Conservation (phyloP, 35 echinoderm and acorn worm species). For the Hemicentrotus pulcherrimus region DNA sequence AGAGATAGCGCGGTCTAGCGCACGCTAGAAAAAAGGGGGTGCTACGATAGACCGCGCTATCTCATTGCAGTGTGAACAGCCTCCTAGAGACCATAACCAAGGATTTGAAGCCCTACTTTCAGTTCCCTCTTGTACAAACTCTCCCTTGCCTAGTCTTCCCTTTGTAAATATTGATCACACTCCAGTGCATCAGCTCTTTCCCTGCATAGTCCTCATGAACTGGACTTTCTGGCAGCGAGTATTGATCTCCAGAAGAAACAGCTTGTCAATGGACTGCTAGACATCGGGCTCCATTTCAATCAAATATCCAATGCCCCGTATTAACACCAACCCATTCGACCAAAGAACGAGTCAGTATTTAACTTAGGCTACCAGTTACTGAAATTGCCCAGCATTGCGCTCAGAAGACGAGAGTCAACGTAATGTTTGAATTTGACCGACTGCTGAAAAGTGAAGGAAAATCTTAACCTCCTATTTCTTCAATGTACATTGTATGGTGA, state of each 20-base stretch:
- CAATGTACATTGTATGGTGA: no score
- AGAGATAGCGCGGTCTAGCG: no score
- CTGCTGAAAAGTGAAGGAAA: no score
- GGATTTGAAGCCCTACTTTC: neutral
- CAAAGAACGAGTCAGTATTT: neutral
- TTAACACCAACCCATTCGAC: neutral
- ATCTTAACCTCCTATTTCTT: no score
- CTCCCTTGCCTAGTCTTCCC: neutral
- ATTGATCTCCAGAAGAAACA: slow-evolving; percentile 20
- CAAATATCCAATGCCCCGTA: neutral
- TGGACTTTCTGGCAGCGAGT: slow-evolving; percentile 36
- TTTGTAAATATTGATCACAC: slow-evolving; percentile 39
- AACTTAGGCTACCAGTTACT: neutral
- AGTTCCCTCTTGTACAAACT: neutral
- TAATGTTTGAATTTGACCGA: no score
- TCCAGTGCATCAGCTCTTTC: neutral
- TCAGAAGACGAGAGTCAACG: neutral
- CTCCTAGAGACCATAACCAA: neutral
- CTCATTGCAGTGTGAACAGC: no score
- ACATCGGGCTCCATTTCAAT: slow-evolving; percentile 1
- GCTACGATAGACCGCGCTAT: no score
- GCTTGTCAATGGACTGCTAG: neutral
- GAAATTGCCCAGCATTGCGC: neutral
- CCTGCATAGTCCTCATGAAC: neutral
- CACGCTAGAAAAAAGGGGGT: no score